These are phyloP conservation scores for Platorchestia sp. DNA, from an alignment of 1,140 invertebrate genomes.

Conservation along the genomic window DNA sequence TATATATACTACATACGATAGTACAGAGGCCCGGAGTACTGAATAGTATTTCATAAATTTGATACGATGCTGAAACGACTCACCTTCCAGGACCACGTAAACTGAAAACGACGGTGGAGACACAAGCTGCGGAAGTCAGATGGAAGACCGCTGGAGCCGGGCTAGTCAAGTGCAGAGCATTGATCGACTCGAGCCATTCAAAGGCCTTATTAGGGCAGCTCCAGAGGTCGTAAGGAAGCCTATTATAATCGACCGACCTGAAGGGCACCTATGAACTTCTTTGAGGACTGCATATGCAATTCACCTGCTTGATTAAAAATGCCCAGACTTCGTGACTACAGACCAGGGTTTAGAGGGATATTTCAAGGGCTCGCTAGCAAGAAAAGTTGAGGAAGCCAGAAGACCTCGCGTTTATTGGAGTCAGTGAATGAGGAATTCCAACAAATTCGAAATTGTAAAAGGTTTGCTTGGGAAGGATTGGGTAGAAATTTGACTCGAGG, in stretches of 20 bases:
- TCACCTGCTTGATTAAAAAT: not conserved
- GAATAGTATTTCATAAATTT: no score
- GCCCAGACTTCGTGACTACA: not conserved
- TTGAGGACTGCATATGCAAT: constrained; percentile 8
- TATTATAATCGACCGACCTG: constrained; percentile 47
- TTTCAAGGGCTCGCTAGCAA: not conserved
- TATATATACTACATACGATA: no score
- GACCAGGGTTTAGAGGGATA: not conserved
- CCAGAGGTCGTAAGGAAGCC: constrained; percentile 17
- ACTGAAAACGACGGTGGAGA: not conserved
- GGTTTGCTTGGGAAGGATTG: not conserved
- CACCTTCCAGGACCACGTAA: not conserved
- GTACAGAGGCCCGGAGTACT: no score
- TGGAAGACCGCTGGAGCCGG: not conserved
- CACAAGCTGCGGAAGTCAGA: not conserved
- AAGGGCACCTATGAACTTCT: constrained; percentile 12
- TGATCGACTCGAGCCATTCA: constrained; percentile 8
- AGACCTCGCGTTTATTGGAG: not conserved
- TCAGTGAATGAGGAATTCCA: not conserved
- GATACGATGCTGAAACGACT: not conserved
- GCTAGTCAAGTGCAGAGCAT: not conserved
- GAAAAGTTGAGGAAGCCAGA: not conserved
- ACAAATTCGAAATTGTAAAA: not conserved
- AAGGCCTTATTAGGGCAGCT: constrained; percentile 30
- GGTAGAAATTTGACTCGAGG: not conserved